A percentile compares a stretch with the other conserved stretches of the same genome.
phyloP scores from a whole-genome alignment of 2,113 vertebrate genomes.

The Rhipidura dahli region DNA sequence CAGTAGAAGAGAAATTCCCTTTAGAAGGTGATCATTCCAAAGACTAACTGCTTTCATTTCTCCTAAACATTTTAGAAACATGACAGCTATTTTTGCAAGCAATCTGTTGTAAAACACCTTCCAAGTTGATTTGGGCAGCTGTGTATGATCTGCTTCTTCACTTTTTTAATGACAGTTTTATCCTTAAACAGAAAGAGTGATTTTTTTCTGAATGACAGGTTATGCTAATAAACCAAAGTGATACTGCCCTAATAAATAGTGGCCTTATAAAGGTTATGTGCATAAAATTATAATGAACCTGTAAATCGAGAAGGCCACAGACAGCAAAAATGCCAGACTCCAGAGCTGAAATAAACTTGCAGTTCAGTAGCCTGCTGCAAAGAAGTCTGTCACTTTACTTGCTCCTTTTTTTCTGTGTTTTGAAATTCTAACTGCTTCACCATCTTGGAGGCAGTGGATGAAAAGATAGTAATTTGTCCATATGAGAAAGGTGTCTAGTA shows the following conservation, averaged over 20 bases:
- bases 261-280: background rate
- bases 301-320: background rate
- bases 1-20: background rate
- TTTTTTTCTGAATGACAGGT: background rate
- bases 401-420: background rate
- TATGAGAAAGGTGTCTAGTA: background rate
- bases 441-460: background rate
- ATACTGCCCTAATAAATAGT: background rate
- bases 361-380: background rate
- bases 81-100: background rate
- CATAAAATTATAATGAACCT: background rate
- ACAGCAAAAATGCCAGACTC: background rate
- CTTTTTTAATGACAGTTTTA: background rate
- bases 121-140: background rate
- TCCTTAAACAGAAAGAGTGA: background rate
- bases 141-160: background rate
- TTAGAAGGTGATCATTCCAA: background rate
- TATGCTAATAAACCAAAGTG: background rate
- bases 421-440: background rate
- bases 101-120: background rate
- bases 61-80: background rate
- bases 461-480: background rate
- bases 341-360: background rate
- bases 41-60: background rate
- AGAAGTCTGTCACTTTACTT: background rate